phyloP scores from a whole-genome alignment of 2,797 vertebrate species.

The Pipistrellus pygmaeus region DNA sequence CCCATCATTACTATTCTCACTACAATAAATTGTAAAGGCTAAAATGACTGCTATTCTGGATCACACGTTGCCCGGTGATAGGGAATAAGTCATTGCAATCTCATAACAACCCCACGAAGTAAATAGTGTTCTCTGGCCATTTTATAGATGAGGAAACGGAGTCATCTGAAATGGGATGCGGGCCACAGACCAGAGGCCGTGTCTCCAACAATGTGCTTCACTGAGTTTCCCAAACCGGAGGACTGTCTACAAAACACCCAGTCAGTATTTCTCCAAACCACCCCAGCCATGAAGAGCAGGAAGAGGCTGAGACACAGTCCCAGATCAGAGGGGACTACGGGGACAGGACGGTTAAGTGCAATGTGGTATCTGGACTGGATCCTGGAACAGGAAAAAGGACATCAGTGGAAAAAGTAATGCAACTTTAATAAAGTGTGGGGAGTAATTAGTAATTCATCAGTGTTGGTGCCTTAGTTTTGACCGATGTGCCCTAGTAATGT shows the following conservation, averaged over 20 bases:
- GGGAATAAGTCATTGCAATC: neutral
- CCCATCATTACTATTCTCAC: neutral
- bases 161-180: neutral
- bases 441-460: neutral
- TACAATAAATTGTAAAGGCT: neutral
- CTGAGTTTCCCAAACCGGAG: neutral
- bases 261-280: neutral
- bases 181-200: neutral
- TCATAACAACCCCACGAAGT: neutral
- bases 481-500: neutral
- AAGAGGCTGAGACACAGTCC: neutral
- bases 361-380: neutral
- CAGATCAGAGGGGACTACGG: neutral
- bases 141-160: neutral
- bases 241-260: neutral
- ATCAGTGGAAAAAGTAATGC: slow-evolving; percentile 7
- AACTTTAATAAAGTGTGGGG: neutral
- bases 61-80: neutral
- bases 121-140: neutral
- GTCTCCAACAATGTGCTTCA: neutral
- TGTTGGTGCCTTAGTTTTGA: neutral
- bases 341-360: neutral
- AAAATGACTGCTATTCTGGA: neutral
- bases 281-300: neutral
- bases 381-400: neutral